Percentiles rank a stretch among this genome's conserved stretches.
phyloP scores from a whole-genome alignment of 1,140 invertebrate species.

The Sycophila sp. region DNA sequence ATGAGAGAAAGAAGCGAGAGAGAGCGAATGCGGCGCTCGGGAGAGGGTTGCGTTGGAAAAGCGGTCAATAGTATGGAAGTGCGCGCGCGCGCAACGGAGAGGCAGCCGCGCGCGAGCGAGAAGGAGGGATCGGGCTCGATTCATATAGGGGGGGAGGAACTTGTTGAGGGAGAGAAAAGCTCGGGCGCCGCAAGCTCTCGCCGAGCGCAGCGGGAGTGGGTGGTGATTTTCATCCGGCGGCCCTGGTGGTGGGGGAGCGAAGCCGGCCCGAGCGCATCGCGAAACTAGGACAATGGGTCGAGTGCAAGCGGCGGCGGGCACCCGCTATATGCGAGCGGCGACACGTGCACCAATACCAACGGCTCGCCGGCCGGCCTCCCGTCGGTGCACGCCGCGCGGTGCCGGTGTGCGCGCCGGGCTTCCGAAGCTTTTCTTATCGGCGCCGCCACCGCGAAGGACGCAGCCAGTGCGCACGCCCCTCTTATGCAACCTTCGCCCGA shows the following conservation, averaged over 20 bases:
- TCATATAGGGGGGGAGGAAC: not conserved
- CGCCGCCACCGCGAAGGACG: constrained; percentile 2
- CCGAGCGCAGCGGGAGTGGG: not conserved
- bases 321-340: constrained; percentile 26
- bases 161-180: not conserved
- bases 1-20: not conserved
- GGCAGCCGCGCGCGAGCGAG: not conserved
- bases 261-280: constrained; percentile 6
- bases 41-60: not conserved
- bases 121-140: not conserved
- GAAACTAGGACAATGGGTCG: constrained; percentile 64
- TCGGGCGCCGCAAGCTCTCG: not conserved
- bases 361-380: constrained; percentile 38
- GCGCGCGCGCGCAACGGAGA: not conserved
- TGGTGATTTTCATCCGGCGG: not conserved
- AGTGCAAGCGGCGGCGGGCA: constrained; percentile 45
- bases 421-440: constrained; percentile 44
- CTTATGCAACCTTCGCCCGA: constrained; percentile 47
- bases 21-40: not conserved
- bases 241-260: not conserved
- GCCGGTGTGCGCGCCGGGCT: constrained; percentile 24
- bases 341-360: constrained; percentile 57
- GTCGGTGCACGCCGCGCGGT: constrained; percentile 15
- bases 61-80: constrained; percentile 21
- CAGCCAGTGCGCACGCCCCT: not conserved